Conservation (phyloP, 1,140 invertebrate genomes). For the Dreissena polymorpha region DNA sequence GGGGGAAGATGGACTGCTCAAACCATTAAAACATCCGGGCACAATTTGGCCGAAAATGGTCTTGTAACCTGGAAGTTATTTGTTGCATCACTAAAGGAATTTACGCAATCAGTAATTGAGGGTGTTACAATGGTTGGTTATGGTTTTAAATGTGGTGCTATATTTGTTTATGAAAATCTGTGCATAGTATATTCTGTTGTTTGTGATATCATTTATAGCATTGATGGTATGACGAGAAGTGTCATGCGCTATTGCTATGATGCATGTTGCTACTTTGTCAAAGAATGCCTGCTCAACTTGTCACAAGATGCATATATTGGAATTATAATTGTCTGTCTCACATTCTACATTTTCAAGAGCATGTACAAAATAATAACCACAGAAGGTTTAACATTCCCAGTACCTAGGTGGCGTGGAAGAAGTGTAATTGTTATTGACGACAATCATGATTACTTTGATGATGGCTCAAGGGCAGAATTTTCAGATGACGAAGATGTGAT, state of each 20-base stretch:
- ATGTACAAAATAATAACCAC: conserved; percentile 41
- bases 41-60: conserved; percentile 42
- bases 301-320: conserved; percentile 61
- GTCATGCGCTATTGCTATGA: conserved; percentile 46
- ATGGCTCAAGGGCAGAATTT: conserved; percentile 52
- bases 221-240: conserved; percentile 30
- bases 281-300: conserved; percentile 53
- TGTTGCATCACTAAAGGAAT: conserved; percentile 39
- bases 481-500: conserved; percentile 59
- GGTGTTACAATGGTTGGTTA: conserved; percentile 37
- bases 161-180: conserved; percentile 26
- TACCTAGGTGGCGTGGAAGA: conserved; percentile 8
- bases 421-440: conserved; percentile 12
- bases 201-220: conserved; percentile 5
- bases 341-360: conserved; percentile 42
- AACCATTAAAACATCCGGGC: conserved; percentile 41
- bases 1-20: conserved; percentile 56
- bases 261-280: conserved; percentile 52
- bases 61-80: conserved; percentile 46
- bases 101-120: conserved; percentile 36
- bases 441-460: conserved; percentile 25
- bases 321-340: conserved; percentile 48
- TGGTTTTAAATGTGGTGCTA: background rate
- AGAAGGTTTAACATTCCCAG: conserved; percentile 60
- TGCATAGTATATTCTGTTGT: conserved; percentile 21